These are phyloP conservation scores for Sipha flava DNA, from an alignment of 1,140 invertebrate species.

Conservation along the genomic window DNA sequence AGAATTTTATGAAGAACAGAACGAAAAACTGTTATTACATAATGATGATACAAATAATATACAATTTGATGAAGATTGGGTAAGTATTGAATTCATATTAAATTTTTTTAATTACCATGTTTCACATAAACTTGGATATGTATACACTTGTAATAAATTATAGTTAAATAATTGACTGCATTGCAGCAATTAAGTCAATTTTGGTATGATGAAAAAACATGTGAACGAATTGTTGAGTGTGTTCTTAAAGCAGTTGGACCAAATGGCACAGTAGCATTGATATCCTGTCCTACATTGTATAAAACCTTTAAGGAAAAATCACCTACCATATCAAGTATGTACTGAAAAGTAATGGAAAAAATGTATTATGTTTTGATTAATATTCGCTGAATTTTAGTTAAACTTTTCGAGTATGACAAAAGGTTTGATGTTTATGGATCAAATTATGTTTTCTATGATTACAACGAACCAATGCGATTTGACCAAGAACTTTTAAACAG, in stretches of 20 bases:
- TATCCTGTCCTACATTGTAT: conserved; percentile 82
- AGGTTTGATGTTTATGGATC: conserved; percentile 68
- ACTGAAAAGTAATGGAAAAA: neutral
- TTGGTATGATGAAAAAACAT: conserved; percentile 82
- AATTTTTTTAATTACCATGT: neutral
- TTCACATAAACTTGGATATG: no score
- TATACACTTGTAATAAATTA: no score
- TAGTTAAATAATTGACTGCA: conserved; percentile 33
- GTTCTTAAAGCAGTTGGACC: conserved; percentile 48
- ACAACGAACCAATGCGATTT: conserved; percentile 67
- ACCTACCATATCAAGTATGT: conserved; percentile 40
- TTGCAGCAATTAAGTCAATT: conserved; percentile 92
- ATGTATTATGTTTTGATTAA: neutral
- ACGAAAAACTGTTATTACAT: conserved; percentile 48
- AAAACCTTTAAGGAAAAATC: conserved; percentile 53
- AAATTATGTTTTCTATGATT: conserved; percentile 85
- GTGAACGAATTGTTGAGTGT: conserved; percentile 57
- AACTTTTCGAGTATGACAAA: conserved; percentile 70
- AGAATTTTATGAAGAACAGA: conserved; percentile 70
- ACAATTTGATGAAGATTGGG: conserved; percentile 76
- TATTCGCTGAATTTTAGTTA: conserved; percentile 51
- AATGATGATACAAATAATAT: conserved; percentile 42
- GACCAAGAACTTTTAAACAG: conserved; percentile 50
- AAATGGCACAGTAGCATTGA: conserved; percentile 64
- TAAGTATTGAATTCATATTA: conserved; percentile 45